Conservation (phyloP, 2,888 invertebrate genomes). For the Pollenia labialis region DNA sequence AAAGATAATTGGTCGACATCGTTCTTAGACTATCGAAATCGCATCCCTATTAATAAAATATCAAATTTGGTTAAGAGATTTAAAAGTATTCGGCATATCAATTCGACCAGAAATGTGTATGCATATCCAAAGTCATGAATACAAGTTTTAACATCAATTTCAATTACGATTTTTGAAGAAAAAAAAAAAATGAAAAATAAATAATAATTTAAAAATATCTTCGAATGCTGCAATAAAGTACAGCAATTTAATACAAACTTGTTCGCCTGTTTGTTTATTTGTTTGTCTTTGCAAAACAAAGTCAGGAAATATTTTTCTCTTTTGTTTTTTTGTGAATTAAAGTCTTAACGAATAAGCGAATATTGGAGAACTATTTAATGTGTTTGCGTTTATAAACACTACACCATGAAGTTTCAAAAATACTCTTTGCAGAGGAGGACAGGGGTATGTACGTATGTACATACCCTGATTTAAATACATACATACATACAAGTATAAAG, state of each 20-base stretch:
- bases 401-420: slow-evolving; percentile 20
- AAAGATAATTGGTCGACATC: no score
- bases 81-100: no score
- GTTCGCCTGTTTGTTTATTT: slow-evolving; percentile 55
- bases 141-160: slow-evolving; percentile 66
- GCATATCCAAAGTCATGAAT: slow-evolving; percentile 38
- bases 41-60: no score
- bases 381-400: slow-evolving; percentile 40
- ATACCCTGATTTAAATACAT: background rate
- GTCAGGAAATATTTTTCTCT: slow-evolving; percentile 10
- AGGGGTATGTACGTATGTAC: background rate
- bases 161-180: slow-evolving; percentile 53
- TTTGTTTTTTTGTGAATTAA: slow-evolving; percentile 12
- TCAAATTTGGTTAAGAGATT: no score
- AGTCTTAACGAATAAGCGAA: slow-evolving; percentile 15
- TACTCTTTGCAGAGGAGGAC: background rate
- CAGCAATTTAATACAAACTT: slow-evolving; percentile 65
- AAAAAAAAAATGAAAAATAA: background rate
- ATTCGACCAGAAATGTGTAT: background rate
- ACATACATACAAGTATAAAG: background rate
- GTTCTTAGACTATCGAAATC: no score
- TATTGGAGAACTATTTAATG: slow-evolving; percentile 34
- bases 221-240: slow-evolving; percentile 46
- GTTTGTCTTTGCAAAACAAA: slow-evolving; percentile 31
- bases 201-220: background rate